A percentile compares a stretch with the other conserved stretches of the same genome.
These are phyloP conservation scores for Hirtodrosophila cameraria DNA, from an alignment of 2,888 invertebrate genomes.

Conservation along the genomic window DNA sequence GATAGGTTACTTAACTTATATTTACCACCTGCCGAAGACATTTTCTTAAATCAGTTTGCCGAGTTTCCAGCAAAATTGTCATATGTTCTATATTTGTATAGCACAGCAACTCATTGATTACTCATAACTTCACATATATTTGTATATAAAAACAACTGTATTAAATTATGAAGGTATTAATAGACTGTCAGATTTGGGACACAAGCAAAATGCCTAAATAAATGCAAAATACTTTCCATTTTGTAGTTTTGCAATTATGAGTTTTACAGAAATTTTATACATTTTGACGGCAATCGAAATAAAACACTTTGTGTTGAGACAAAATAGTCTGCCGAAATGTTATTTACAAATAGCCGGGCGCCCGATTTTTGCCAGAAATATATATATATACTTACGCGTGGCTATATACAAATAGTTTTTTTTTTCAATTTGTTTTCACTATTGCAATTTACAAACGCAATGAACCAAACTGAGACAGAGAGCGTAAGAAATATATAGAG, in stretches of 20 bases:
- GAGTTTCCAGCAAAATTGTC: background rate
- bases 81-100: background rate
- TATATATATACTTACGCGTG: constrained; percentile 22
- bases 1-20: too few species aligned
- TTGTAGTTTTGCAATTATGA: constrained; percentile 14
- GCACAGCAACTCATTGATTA: constrained; percentile 30
- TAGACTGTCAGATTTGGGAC: constrained; percentile 13
- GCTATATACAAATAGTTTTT: constrained; percentile 13
- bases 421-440: constrained; percentile 55
- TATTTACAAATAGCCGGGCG: constrained; percentile 10
- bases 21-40: too few species aligned
- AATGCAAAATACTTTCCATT: constrained; percentile 34
- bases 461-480: constrained; percentile 11
- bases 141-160: background rate
- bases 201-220: background rate
- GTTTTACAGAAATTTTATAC: constrained; percentile 37
- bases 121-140: constrained; percentile 29
- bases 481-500: background rate
- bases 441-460: constrained; percentile 67
- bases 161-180: constrained; percentile 29
- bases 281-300: constrained; percentile 31
- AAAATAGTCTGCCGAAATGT: constrained; percentile 18
- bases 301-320: constrained; percentile 25
- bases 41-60: background rate
- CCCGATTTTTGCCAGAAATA: constrained; percentile 43